These are phyloP conservation scores for Pelecanoides urinatrix DNA, from an alignment of 2,113 vertebrate genomes.

Conservation along the genomic window DNA sequence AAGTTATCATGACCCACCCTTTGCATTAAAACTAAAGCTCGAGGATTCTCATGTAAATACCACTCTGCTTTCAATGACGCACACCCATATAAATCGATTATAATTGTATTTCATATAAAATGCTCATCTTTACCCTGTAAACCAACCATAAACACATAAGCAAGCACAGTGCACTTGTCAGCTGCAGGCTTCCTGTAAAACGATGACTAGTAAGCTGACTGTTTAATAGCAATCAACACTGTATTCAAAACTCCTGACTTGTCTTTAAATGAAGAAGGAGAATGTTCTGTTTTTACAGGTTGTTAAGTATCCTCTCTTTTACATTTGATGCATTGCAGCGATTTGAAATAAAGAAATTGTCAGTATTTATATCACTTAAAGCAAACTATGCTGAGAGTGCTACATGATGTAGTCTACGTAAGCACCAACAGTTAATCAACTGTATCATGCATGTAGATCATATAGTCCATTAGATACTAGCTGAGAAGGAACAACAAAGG, in stretches of 20 bases:
- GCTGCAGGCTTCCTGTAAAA: neutral
- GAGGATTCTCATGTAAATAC: neutral
- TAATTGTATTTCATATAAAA: neutral
- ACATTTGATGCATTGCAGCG: constrained; percentile 46
- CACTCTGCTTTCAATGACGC: neutral
- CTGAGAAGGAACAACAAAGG: constrained; percentile 64
- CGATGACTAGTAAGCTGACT: constrained; percentile 21
- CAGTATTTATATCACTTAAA: constrained; percentile 64
- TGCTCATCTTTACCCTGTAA: neutral
- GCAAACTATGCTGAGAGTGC: constrained; percentile 54
- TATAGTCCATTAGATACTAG: constrained; percentile 63
- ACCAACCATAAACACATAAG: neutral
- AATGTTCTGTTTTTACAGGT: constrained; percentile 57
- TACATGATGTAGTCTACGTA: constrained; percentile 31
- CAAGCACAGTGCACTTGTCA: constrained; percentile 3
- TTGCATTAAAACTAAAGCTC: constrained; percentile 13
- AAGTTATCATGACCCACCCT: constrained; percentile 47
- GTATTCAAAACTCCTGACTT: constrained; percentile 32
- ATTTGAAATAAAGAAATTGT: constrained; percentile 61
- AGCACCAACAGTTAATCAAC: constrained; percentile 64
- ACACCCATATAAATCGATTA: neutral
- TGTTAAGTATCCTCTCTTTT: constrained; percentile 66
- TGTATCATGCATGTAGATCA: constrained; percentile 52
- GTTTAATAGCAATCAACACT: constrained; percentile 26
- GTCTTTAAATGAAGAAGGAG: constrained; percentile 37